Base-by-base conservation (phyloP, 1,140 invertebrate genomes). In the Aphidius gifuensis region DNA sequence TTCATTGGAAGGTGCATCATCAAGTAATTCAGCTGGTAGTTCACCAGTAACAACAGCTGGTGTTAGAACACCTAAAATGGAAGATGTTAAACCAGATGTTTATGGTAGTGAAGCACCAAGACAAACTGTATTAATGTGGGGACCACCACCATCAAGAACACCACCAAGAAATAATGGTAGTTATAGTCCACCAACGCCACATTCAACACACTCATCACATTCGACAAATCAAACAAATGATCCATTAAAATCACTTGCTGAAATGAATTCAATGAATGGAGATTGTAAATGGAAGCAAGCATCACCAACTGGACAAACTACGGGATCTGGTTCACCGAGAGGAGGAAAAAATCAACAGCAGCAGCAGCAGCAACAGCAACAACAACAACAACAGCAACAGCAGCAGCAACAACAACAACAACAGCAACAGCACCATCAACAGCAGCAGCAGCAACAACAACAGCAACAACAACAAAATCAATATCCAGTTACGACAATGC, bases 51-150 rank as follows among this genome's bases (percentile, higher is more conserved):
- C 80, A 5, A 67, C 75, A 0, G 72, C 74, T 65, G 85, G 85
- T 0, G 72, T 87, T 11, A 75, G 86, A 11, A 85, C 85, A 0
- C 85, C 85, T 0, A 88, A 88, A 71, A 83, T 87, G 70, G 86
- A 87, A 69, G 86, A 87, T 61, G 83, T 86, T 5, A 87, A 87
- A 64, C 76, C 82, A 0, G 85, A 86, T 32, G 75, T 78, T 0
- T 78, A 82, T 66, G 75, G 76, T 8, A 74, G 73, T 46, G 85
- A 88, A 58, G 81, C 84, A 38, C 86, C 88, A 0, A 80, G 92
- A 23, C 91, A 94, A 77, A 94, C 92, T 2, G 92, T 94, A 16
- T 83, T 94, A 4, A 93, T 93, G 92, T 93, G 91, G 91, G 91
- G 91, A 3, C 76, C 70, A 72, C 87, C 68, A 68, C 85, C 68